Base-by-base conservation (phyloP, 53 echinoderm and acorn worm genomes). In the Hippasteria phrygiana region DNA sequence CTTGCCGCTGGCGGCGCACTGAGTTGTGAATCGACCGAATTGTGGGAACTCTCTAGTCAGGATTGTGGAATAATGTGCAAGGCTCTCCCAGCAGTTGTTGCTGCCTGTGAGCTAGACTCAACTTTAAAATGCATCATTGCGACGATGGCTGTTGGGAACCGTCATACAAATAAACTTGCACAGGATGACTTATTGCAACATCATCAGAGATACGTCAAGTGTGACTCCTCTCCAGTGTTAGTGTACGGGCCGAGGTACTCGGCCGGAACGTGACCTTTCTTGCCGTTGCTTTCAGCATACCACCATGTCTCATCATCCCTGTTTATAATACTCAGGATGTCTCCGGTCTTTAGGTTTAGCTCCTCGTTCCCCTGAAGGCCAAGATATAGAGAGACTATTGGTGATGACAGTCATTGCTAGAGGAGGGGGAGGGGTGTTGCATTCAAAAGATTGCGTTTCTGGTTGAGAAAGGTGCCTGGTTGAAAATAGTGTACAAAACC, bases 231-330 rank as follows among this genome's bases (percentile, higher is more conserved):
- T 0, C 85, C 85, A 12, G 85, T 85, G 70, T 85, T 41, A 0
- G 85, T n/a, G 37, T 36, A 71, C 4, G 85, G 85, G 14, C 70
- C 88, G 26, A 88, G 65, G 56, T 88, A 88, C 5, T 75, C 77
- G 16, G 88, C 77, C 14, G 88, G 88, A 1, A 88, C 76, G 35
- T 77, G 76, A 9, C 88, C 88, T 41, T 47, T 77, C 78, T 22
- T 88, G 26, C 88, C 88, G 39, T 78, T 43, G 46, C 63, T 11
- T 7, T 77, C 62, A 7, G 65, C 88, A 12, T 88, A 76, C 88
- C 88, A 88, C 88, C 88, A 88, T 0, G 29, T 65, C 10, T 1
- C 0, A 26, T 86, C 75, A 0, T 59, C 74, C 32, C 35, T 45
- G 32, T 91, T 32, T 5, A 82, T 1, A 32, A 91, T 54, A 17